A percentile compares a stretch with the other conserved stretches of the same genome.
Evolutionary conservation across 37 sponge, comb jelly and placozoan genomes (phyloP).

Genomic region (Petrosia ficiformis): DNA sequence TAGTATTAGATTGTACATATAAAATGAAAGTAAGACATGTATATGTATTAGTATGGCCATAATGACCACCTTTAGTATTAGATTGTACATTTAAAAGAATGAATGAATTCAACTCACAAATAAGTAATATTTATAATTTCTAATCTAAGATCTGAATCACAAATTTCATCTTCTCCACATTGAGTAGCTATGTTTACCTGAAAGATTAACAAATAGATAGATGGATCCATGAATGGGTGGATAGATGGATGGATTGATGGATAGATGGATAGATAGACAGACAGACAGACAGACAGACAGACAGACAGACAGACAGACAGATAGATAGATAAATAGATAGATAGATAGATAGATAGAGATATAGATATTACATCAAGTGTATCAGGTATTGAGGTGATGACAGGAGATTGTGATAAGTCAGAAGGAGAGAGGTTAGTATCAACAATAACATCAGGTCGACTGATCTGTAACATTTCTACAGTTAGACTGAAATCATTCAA

Average conservation of each 20-base stretch:
- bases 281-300: too few relatives aligned
- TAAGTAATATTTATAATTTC: background rate
- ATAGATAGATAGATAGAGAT: too few relatives aligned
- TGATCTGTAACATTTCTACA: too few relatives aligned
- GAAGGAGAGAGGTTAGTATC: background rate
- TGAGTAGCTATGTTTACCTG: too few relatives aligned
- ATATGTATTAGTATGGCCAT: background rate
- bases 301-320: too few relatives aligned
- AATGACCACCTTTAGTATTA: background rate
- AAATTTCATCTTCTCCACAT: slow-evolving; percentile 7
- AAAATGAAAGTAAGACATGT: background rate
- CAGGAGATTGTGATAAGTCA: background rate
- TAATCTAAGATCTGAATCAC: background rate
- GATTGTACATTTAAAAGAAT: background rate
- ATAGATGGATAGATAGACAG: too few relatives aligned
- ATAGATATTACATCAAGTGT: too few relatives aligned
- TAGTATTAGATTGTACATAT: background rate
- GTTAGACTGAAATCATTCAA: too few relatives aligned
- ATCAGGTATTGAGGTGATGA: background rate
- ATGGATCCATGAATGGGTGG: too few relatives aligned
- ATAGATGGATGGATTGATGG: too few relatives aligned
- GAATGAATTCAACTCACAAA: background rate
- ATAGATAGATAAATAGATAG: too few relatives aligned
- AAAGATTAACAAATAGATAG: too few relatives aligned
- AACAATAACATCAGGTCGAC: background rate